Base-by-base conservation (phyloP, 2,797 vertebrate species). In the Emys orbicularis region DNA sequence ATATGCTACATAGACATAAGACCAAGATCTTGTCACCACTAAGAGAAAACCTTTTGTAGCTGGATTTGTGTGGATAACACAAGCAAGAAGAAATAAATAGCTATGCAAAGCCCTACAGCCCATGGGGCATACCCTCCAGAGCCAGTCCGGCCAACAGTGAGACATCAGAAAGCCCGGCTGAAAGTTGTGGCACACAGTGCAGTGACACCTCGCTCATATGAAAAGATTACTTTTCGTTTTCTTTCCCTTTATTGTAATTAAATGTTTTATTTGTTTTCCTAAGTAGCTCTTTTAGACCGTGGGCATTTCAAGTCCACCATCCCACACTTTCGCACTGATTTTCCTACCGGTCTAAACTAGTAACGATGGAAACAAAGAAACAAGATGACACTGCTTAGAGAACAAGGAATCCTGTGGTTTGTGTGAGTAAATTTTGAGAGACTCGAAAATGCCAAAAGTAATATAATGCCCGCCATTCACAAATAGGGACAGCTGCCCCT, bases 21-120 rank as follows among this genome's bases (percentile, higher is more conserved):
- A 37, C 6, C n/a, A 37, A 93, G 83, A 52, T 4, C 11, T 90
- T 50, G 13, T 2, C 74, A 1, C 12, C 29, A 3, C 29, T 21
- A 16, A 6, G 34, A 79, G 59, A 77, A 3, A 2, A 2, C 2
- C 57, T 10, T 8, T 34, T n/a, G 12, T 57, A 15, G 3, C 4
- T 10, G 8, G 56, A 76, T 50, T 0, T 34, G 23, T 41, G 31
- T 18, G 65, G 34, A 37, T 61, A 61, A 76, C 18, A 4, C 0
- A 77, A 86, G 0, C 0, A 6, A 0, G 34, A 47, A 31, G 12
- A 82, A 76, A 7, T 18, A 84, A 29, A 12, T 0, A 6, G 6
- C 25, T 0, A 1, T 57, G 3, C 1, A 0, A 0, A 1, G 34
- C 49, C 57, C 7, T 1, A 1, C 2, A 31, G 47, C 16, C 8